These are phyloP conservation scores for Myotis davidii DNA, from an alignment of 2,113 vertebrate genomes.

Conservation along the genomic window DNA sequence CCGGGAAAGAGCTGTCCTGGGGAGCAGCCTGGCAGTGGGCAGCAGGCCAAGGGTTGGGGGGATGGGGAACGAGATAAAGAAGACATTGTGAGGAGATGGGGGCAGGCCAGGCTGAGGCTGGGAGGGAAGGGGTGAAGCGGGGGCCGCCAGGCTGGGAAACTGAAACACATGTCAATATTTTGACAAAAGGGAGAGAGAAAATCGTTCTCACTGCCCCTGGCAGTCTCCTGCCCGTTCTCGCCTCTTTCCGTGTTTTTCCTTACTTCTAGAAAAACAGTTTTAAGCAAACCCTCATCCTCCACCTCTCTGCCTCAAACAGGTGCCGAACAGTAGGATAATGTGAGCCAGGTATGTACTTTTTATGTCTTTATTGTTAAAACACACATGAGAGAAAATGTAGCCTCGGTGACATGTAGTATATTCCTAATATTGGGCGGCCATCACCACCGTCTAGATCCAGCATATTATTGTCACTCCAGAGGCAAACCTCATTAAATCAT, in stretches of 20 bases:
- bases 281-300: neutral
- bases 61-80: conserved; percentile 76
- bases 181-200: neutral
- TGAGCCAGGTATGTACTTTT: neutral
- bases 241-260: neutral
- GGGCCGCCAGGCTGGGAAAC: conserved; percentile 43
- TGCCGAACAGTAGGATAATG: neutral
- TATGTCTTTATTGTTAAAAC: neutral
- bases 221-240: neutral
- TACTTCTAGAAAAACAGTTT: neutral
- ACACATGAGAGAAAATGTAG: neutral
- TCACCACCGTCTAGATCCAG: neutral
- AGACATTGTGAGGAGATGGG: conserved; percentile 53
- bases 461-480: neutral
- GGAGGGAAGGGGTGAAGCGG: fast-evolving
- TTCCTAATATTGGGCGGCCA: neutral
- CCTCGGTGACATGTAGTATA: neutral
- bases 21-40: conserved; percentile 68
- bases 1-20: conserved; percentile 73
- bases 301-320: neutral
- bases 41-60: conserved; percentile 53
- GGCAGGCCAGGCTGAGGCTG: conserved; percentile 24
- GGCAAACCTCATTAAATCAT: neutral
- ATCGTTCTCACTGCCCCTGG: no score
- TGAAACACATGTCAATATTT: neutral